phyloP scores from a whole-genome alignment of 2,888 invertebrate species.

The Morpho deidamia region DNA sequence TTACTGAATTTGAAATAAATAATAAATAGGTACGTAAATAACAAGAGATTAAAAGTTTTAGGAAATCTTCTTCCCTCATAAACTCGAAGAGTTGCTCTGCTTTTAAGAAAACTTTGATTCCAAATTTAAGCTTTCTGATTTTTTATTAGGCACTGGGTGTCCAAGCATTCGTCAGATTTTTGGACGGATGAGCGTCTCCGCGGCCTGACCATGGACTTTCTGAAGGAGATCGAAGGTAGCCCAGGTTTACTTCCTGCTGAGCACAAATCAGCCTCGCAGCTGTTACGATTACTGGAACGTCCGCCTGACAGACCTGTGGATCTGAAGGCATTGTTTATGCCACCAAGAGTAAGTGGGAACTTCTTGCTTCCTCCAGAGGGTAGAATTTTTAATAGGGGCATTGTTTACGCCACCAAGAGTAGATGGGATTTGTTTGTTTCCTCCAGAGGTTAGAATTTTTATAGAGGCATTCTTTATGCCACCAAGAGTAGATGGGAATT shows the following conservation, averaged over 20 bases:
- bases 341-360: slow-evolving; percentile 79
- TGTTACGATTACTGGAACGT: slow-evolving; percentile 86
- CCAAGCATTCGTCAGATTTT: slow-evolving; percentile 94
- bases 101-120: too few species aligned
- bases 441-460: too few species aligned
- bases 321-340: slow-evolving; percentile 81
- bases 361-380: too few species aligned
- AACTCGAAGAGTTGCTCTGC: too few species aligned
- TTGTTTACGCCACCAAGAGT: slow-evolving; percentile 51
- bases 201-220: slow-evolving; percentile 88
- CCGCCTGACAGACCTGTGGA: slow-evolving; percentile 85
- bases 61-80: too few species aligned
- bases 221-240: slow-evolving; percentile 91
- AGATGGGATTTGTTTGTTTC: slow-evolving; percentile 40
- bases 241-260: slow-evolving; percentile 92
- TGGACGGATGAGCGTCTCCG: slow-evolving; percentile 86
- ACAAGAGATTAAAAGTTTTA: too few species aligned
- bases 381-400: too few species aligned
- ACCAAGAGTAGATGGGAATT: slow-evolving; percentile 82
- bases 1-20: too few species aligned
- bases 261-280: slow-evolving; percentile 91
- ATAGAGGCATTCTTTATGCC: slow-evolving; percentile 82
- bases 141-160: slow-evolving; percentile 88
- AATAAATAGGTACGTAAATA: too few species aligned
- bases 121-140: background rate